Conservation (phyloP, 2,888 invertebrate genomes). For the Pristionchus exspectatus region DNA sequence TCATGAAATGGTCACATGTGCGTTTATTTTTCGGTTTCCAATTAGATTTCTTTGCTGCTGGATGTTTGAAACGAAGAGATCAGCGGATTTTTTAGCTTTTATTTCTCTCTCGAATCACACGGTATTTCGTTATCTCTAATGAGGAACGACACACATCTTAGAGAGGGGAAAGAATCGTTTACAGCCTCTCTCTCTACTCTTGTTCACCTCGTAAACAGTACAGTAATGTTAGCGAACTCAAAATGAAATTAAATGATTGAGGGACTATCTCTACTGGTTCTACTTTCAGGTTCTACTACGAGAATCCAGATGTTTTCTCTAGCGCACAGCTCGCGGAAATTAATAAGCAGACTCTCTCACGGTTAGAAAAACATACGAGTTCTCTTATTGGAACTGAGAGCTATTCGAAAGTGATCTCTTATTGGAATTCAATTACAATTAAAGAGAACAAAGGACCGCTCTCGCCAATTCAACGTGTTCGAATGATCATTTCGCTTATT, state of each 20-base stretch:
- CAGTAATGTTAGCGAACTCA: conserved; percentile 28
- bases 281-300: conserved; percentile 81
- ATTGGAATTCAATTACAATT: no score
- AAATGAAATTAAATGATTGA: neutral
- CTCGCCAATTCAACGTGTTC: no score
- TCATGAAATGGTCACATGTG: neutral
- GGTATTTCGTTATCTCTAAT: conserved; percentile 7
- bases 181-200: conserved; percentile 16
- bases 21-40: neutral
- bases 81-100: neutral
- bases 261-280: neutral
- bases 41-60: neutral
- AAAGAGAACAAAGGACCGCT: no score
- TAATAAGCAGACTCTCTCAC: conserved; percentile 88
- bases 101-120: conserved; percentile 16
- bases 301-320: conserved; percentile 79
- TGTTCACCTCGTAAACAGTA: conserved; percentile 38
- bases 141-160: conserved; percentile 15
- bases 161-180: conserved; percentile 22
- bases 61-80: conserved; percentile 8
- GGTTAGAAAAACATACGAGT: neutral
- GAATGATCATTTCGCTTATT: no score
- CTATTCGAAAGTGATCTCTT: no score
- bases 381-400: neutral
- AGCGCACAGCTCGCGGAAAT: conserved; percentile 87